Evolutionary conservation across 2,797 vertebrate genomes (phyloP).

Genomic region (Stomatorhinus walkeri): DNA sequence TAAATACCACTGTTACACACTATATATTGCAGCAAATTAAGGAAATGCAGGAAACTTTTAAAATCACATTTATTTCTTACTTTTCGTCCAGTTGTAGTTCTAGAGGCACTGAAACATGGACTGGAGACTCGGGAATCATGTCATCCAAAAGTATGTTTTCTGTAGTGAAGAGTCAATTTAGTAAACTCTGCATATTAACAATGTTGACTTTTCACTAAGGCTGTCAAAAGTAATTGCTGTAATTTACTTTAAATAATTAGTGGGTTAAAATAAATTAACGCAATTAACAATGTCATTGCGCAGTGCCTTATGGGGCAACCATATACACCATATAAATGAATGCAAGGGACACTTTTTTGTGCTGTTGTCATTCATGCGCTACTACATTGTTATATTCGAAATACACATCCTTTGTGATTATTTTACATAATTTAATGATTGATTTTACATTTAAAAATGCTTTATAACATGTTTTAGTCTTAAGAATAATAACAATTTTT

Average conservation of each 20-base stretch:
- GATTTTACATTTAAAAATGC: neutral
- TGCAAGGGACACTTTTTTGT: neutral
- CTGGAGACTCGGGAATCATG: neutral
- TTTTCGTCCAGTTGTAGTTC: conserved; percentile 11
- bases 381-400: neutral
- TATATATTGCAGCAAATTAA: neutral
- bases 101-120: conserved; percentile 11
- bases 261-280: neutral
- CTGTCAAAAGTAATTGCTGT: neutral
- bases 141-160: conserved; percentile 9
- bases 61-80: neutral
- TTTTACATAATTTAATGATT: neutral
- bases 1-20: conserved; percentile 46
- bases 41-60: neutral
- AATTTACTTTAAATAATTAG: neutral
- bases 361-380: neutral
- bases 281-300: neutral
- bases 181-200: neutral
- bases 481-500: neutral
- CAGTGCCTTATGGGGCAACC: neutral
- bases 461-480: neutral
- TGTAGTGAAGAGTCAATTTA: neutral
- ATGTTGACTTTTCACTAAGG: neutral
- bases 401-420: neutral
- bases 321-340: neutral